Base-by-base conservation (phyloP, 2,888 invertebrate genomes). In the Trachelus stipa region DNA sequence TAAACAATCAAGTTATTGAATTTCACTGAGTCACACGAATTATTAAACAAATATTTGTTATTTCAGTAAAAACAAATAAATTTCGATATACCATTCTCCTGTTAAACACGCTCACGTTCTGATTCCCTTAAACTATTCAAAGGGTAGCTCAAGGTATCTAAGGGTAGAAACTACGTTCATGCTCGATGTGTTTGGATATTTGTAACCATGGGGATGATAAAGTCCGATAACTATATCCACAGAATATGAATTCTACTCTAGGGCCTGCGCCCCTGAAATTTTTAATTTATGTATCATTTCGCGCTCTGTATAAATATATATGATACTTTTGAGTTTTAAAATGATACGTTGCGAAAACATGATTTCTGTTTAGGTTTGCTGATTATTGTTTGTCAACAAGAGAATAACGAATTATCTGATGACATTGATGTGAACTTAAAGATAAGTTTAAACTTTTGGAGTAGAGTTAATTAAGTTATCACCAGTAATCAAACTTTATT, bases 141-240 rank as follows among this genome's bases (percentile, higher is more conserved):
- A 56, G 56, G 23, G 9, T 56, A 9, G 9, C 56, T 56, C 56
- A 56, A 56, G 56, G 6, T 56, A 56, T 56, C 2, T 23, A 23
- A 56, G 56, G 56, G 56, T 56, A 23, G 56, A 56, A 56, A 56
- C 23, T 15, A 56, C 23, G 56, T 56, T 35, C 71, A 76, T 71
- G 35, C 34, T 6, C 40, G 56, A 68, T 79, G 78, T 84, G 85
- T 85, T 83, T 82, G 76, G 76, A 34, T 76, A n/a, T 68, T 77
- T 74, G 85, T 85, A 83, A 80, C 85, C 85, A 85, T 85, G 80
- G 83, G 73, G 81, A n/a, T 15, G 69, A 35, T 56, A 56, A 56
- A 56, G 23, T 56, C 56, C 56, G 23, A 56, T 56, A 23, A 56
- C 56, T 56, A 23, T 23, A 56, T 9, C 2, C 23, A 23, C 56